These are phyloP conservation scores for Elgaria multicarinata DNA, from an alignment of 2,113 vertebrate genomes.

Conservation along the genomic window DNA sequence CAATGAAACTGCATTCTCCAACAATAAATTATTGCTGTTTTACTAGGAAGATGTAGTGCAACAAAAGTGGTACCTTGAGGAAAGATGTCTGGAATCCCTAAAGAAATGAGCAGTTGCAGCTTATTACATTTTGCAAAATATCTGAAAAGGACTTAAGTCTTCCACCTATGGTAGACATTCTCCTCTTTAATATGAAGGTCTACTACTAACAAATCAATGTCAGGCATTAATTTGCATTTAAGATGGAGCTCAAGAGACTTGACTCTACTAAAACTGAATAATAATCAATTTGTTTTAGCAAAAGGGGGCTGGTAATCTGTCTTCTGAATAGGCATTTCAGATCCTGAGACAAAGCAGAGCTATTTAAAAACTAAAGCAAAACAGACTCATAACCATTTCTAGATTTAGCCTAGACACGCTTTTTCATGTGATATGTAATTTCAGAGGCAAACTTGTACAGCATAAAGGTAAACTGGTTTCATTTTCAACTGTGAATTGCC, in stretches of 20 bases:
- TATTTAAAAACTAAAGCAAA: background rate
- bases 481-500: constrained; percentile 52
- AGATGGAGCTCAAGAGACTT: background rate
- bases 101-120: background rate
- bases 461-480: background rate
- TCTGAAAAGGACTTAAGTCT: background rate
- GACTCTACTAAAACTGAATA: too few relatives aligned
- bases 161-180: background rate
- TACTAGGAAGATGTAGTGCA: background rate
- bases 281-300: background rate
- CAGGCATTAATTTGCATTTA: background rate
- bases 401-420: background rate
- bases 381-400: background rate
- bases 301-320: background rate
- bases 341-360: background rate
- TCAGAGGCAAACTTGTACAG: constrained; percentile 21
- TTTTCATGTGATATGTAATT: background rate
- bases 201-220: background rate
- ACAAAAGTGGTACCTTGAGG: background rate
- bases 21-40: too few relatives aligned
- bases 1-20: too few relatives aligned
- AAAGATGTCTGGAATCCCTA: background rate
- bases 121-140: background rate
- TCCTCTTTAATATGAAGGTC: background rate
- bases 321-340: background rate